Percentiles rank a stretch among this genome's conserved stretches.
Conservation (phyloP, 1,140 invertebrate genomes). For the Achroia grisella region DNA sequence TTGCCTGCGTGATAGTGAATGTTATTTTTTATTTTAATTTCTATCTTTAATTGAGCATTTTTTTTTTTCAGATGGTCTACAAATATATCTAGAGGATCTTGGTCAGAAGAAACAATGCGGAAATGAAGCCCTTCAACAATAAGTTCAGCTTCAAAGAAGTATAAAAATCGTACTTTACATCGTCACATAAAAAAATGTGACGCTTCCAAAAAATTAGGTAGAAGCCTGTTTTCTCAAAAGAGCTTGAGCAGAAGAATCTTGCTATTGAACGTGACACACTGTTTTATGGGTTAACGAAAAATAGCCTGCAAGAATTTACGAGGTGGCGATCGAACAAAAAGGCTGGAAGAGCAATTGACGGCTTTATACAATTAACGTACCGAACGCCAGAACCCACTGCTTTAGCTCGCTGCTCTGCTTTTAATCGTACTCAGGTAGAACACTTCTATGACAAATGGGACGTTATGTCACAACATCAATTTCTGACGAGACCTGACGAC, state of each 20-base stretch:
- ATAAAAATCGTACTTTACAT: no score
- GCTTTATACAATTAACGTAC: conserved; percentile 13
- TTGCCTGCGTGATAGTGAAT: no score
- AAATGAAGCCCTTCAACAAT: no score
- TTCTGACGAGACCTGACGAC: conserved; percentile 1
- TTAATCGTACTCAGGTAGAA: conserved; percentile 8
- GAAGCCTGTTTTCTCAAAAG: conserved; percentile 7
- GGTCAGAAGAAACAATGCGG: no score
- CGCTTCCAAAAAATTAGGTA: conserved; percentile 8
- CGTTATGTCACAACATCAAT: neutral
- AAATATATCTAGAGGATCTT: no score
- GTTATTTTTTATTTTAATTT: no score
- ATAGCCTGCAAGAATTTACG: conserved; percentile 3
- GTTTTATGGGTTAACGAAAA: conserved; percentile 1
- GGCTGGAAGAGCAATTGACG: conserved; percentile 6
- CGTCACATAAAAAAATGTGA: neutral
- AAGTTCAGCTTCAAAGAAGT: no score
- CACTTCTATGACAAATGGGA: conserved; percentile 9
- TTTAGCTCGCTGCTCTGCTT: conserved; percentile 13
- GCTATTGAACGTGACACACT: conserved; percentile 5
- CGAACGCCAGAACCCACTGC: conserved; percentile 15
- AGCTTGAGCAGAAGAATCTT: conserved; percentile 9
- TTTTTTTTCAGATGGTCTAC: no score
- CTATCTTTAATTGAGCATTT: no score
- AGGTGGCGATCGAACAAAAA: conserved; percentile 3